Evolutionary conservation across 2,797 vertebrate genomes (phyloP).

Genomic region (Gymnoscopelus microlampas): DNA sequence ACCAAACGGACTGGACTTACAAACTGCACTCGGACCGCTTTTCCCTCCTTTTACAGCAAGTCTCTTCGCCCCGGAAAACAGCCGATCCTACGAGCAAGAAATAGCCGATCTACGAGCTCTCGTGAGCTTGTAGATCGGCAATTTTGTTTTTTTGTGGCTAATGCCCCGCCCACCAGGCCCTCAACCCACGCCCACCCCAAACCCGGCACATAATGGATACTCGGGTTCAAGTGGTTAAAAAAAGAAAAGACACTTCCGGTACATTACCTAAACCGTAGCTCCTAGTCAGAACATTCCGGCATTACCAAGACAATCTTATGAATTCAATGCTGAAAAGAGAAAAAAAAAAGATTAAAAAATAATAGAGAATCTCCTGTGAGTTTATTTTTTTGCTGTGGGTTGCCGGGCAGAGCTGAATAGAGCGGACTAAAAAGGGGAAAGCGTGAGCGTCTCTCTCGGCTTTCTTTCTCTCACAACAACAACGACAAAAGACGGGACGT

Average conservation of each 20-base stretch:
- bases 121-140: background rate
- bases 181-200: no score
- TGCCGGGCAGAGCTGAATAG: constrained; percentile 5
- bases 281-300: constrained; percentile 70
- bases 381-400: constrained; percentile 28
- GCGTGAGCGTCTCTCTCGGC: constrained; percentile 1
- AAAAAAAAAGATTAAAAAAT: background rate
- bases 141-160: background rate
- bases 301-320: constrained; percentile 69
- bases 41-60: no score
- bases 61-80: no score
- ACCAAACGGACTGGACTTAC: no score
- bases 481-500: constrained; percentile 29
- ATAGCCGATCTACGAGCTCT: background rate
- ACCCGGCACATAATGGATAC: no score
- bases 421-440: constrained; percentile 1
- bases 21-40: no score
- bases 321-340: constrained; percentile 47
- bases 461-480: constrained; percentile 38
- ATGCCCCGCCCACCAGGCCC: no score
- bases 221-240: background rate
- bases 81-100: no score
- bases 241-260: background rate
- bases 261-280: constrained; percentile 40
- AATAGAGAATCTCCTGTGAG: constrained; percentile 4